A percentile compares a stretch with the other conserved stretches of the same genome.
Conservation (phyloP, 2,888 invertebrate genomes). For the Leptinotarsa juncta region DNA sequence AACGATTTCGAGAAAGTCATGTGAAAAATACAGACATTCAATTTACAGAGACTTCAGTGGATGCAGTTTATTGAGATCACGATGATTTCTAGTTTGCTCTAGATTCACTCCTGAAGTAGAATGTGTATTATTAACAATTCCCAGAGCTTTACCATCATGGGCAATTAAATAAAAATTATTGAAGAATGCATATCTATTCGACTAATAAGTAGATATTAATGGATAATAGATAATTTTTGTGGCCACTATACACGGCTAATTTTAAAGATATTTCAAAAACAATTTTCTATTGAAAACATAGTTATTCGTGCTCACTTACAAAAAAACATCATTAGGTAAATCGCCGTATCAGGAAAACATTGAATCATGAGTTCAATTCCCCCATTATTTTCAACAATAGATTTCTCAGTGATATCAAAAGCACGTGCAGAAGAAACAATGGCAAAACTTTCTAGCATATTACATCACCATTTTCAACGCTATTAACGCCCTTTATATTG, state of each 20-base stretch:
- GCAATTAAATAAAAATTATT: no score
- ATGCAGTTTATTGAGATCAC: not conserved
- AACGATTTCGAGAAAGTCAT: not conserved
- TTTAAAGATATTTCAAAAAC: no score
- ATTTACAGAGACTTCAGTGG: not conserved
- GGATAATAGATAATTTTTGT: no score
- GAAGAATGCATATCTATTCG: no score
- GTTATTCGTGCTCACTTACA: no score
- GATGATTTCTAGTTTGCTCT: constrained; percentile 12
- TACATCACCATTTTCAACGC: not conserved
- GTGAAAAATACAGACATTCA: not conserved
- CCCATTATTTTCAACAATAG: no score
- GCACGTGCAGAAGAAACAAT: not conserved
- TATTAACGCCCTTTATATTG: constrained; percentile 16
- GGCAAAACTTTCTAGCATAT: not conserved
- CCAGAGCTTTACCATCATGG: not conserved
- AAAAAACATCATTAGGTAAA: no score
- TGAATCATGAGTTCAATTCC: no score
- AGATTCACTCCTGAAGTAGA: not conserved
- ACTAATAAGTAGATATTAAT: no score
- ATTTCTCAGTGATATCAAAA: not conserved
- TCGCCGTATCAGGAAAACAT: no score
- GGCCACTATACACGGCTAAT: no score
- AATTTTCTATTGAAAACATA: no score
- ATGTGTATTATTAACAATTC: not conserved